A percentile compares a stretch with the other conserved stretches of the same genome.
phyloP scores from a whole-genome alignment of 2,113 vertebrate species.

The Alosa alosa region DNA sequence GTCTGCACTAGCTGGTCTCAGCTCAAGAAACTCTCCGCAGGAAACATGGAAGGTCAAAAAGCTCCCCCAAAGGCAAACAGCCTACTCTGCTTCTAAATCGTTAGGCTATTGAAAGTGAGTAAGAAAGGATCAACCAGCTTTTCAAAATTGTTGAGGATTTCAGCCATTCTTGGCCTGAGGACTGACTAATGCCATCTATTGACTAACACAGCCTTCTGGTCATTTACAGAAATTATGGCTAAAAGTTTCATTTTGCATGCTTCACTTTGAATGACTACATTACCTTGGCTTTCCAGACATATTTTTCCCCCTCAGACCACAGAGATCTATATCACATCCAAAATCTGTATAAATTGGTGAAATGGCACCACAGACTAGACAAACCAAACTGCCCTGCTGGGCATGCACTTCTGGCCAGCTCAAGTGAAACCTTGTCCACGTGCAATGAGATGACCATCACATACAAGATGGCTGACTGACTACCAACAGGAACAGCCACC shows the following conservation, averaged over 20 bases:
- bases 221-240: not conserved
- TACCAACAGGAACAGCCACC: not conserved
- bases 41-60: not conserved
- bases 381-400: not conserved
- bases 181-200: not conserved
- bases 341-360: not conserved
- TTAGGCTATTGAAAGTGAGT: not conserved
- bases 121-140: not conserved
- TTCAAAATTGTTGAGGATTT: not conserved
- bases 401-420: not conserved
- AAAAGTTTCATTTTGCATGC: not conserved
- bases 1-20: not conserved
- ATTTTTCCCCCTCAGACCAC: not conserved
- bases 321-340: not conserved
- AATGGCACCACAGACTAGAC: not conserved
- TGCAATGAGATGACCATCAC: not conserved
- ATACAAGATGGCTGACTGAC: not conserved
- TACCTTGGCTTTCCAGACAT: not conserved
- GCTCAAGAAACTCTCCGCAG: not conserved
- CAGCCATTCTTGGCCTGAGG: not conserved
- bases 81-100: not conserved
- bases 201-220: not conserved
- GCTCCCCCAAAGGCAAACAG: not conserved
- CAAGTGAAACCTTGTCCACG: not conserved
- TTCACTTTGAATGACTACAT: not conserved